These are phyloP conservation scores for Syrmaticus mikado DNA, from an alignment of 2,113 vertebrate species.

Conservation along the genomic window DNA sequence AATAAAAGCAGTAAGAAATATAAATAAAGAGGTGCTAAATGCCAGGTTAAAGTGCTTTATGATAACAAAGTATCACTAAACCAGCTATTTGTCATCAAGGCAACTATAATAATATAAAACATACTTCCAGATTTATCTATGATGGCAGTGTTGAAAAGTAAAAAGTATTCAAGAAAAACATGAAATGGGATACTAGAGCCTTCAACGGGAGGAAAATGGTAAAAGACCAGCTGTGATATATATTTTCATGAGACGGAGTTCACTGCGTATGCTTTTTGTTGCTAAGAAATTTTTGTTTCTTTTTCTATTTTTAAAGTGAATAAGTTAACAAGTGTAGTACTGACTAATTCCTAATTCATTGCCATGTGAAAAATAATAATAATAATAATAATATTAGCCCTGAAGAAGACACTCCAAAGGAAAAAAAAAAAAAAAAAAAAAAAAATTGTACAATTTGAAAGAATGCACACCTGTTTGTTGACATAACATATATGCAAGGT, in stretches of 20 bases:
- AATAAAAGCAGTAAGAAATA: neutral
- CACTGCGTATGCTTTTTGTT: neutral
- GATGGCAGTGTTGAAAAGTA: neutral
- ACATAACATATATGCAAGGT: neutral
- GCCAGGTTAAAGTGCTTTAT: neutral
- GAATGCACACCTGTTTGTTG: neutral
- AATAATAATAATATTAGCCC: neutral
- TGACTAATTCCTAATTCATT: neutral
- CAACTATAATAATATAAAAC: neutral
- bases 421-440: too few species aligned
- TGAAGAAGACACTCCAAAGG: neutral
- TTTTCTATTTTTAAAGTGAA: neutral
- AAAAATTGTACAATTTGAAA: neutral
- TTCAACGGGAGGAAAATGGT: neutral
- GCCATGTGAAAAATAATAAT: neutral
- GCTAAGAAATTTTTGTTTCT: slow-evolving; percentile 36
- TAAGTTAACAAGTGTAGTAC: neutral
- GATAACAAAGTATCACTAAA: neutral
- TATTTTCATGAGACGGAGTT: neutral
- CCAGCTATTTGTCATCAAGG: neutral
- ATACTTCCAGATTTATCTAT: neutral
- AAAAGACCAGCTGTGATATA: neutral
- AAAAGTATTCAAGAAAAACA: neutral
- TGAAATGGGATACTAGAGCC: neutral
- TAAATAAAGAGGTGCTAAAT: neutral